Percentiles rank a stretch among this genome's conserved stretches.
Conservation (phyloP, 1,140 invertebrate species). For the Diorhabda sublineata region DNA sequence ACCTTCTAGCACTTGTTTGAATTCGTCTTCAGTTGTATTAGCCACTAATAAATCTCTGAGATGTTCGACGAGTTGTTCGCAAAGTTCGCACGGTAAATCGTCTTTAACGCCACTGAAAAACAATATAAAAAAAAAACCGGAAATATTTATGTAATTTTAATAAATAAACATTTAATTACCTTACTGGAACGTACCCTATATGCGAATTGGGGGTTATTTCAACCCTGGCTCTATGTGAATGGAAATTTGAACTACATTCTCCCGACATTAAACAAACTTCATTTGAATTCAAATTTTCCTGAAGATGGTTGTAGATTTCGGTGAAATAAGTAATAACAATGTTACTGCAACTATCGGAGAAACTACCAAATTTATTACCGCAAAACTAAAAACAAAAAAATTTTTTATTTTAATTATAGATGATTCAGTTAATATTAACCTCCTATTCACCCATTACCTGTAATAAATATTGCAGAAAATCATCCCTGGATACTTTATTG, state of each 20-base stretch:
- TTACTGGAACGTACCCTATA: conserved; percentile 52
- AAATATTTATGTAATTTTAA: not conserved
- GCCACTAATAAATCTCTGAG: conserved; percentile 72
- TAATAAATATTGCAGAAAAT: conserved; percentile 56
- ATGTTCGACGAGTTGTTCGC: conserved; percentile 75
- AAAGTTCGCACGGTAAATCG: conserved; percentile 79
- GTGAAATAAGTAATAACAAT: conserved; percentile 68
- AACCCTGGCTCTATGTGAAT: conserved; percentile 57
- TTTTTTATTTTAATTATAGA: not conserved
- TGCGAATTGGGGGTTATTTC: conserved; percentile 55
- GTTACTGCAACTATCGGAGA: conserved; percentile 73
- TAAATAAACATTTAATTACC: conserved; percentile 28
- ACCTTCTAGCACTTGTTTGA: conserved; percentile 70
- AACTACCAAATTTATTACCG: conserved; percentile 58
- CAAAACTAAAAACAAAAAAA: conserved; percentile 54
- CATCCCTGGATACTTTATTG: conserved; percentile 51
- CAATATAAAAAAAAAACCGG: not conserved
- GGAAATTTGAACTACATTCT: conserved; percentile 62
- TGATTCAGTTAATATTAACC: not conserved
- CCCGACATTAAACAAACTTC: conserved; percentile 72
- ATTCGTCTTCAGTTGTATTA: conserved; percentile 82
- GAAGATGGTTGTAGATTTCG: conserved; percentile 59
- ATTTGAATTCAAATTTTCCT: conserved; percentile 58
- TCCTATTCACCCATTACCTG: conserved; percentile 45
- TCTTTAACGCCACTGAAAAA: conserved; percentile 45